Base-by-base conservation (phyloP, 2,113 vertebrate genomes). In the Vidua macroura region DNA sequence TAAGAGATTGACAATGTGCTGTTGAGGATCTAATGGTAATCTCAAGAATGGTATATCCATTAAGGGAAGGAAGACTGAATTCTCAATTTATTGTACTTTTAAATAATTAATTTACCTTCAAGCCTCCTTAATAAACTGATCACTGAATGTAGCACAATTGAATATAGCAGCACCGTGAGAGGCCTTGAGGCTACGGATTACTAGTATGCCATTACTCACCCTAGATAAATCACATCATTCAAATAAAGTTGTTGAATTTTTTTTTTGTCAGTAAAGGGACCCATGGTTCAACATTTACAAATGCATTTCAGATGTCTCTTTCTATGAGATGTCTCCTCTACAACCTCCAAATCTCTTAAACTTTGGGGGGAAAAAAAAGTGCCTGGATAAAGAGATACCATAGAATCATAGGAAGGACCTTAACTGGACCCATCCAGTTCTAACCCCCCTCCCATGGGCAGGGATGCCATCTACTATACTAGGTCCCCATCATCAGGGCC, bases 51-150 rank as follows among this genome's bases (percentile, higher is more conserved):
- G 24, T 90, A 76, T 86, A 83, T 88, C n/a, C 83, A 95, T 68
- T 94, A 77, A 83, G 46, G 66, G 72, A 94, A 27, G 87, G 53
- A 95, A 77, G 70, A 86, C 30, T 94, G 93, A 96, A 86, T 94
- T 95, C 94, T 96, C 91, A 84, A 80, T 97, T 95, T 95, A 96
- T 96, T 96, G 41, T 73, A 78, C 59, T 76, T 74, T 30, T 97
- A 94, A 97, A 97, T 97, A 96, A 96, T 97, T 96, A 86, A 97
- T 96, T 87, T 94, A 52, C 41, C 89, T 86, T 83, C 56, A 89
- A 81, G 92, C 48, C 49, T 87, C 46, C 83, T 95, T 97, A 93
- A 97, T 95, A 97, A 98, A 96, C 92, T 86, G 75, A 91, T 97
- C 90, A 91, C 49, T 92, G 79, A 33, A 84, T 83, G 63, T 49